Conservation (phyloP, 2,113 vertebrate species). For the Cochlearius cochlearius region DNA sequence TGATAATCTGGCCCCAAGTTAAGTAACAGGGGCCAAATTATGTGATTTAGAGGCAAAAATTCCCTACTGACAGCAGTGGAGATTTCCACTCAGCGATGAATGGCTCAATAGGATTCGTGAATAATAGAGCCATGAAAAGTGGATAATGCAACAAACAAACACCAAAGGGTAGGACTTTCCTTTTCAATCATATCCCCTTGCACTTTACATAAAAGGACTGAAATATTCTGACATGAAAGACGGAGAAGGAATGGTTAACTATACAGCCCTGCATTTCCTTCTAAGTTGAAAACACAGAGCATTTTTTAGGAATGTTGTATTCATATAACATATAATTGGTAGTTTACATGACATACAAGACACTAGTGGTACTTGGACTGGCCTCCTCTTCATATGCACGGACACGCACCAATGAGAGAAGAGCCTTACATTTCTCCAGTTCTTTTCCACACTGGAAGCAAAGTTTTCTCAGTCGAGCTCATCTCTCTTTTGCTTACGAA, state of each 20-base stretch:
- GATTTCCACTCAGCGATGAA: conserved; percentile 9
- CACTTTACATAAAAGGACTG: neutral
- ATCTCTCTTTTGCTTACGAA: neutral
- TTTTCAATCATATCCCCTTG: neutral
- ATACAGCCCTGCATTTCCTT: neutral
- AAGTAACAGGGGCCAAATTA: conserved; percentile 32
- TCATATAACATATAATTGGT: neutral
- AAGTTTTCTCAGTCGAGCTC: neutral
- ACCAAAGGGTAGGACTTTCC: conserved; percentile 17
- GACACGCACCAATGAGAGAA: neutral
- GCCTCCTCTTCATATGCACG: neutral
- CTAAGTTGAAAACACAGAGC: neutral
- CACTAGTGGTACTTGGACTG: too few relatives aligned
- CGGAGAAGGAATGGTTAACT: neutral
- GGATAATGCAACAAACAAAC: conserved; percentile 47
- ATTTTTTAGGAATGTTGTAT: neutral
- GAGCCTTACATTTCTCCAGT: neutral
- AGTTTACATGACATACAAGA: neutral
- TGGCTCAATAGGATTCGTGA: conserved; percentile 9
- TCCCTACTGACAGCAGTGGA: conserved; percentile 13
- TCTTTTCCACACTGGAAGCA: neutral
- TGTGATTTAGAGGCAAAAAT: conserved; percentile 29
- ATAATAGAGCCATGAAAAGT: conserved; percentile 34
- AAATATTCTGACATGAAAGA: neutral
- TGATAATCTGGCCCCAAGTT: conserved; percentile 12